Percentiles rank a stretch among this genome's conserved stretches.
Evolutionary conservation across 2,113 vertebrate species (phyloP).

Genomic region (Eonycteris spelaea): DNA sequence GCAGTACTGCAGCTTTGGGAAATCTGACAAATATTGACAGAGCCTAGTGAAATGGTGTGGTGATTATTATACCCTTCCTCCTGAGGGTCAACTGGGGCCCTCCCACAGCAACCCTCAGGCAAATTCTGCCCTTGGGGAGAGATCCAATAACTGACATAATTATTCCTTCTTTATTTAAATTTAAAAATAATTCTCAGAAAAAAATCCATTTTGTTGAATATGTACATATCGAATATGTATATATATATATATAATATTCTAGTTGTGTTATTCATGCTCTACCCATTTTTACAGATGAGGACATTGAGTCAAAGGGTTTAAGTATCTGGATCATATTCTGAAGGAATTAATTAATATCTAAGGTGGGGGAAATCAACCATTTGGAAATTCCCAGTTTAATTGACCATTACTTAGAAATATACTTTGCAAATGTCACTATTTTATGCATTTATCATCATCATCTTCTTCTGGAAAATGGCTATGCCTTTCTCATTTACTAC

Average conservation of each 20-base stretch:
- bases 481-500: neutral
- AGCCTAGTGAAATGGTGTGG: neutral
- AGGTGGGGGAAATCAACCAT: neutral
- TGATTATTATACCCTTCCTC: conserved; percentile 43
- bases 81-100: neutral
- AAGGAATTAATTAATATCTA: conserved; percentile 12
- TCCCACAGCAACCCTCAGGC: neutral
- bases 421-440: neutral
- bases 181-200: conserved; percentile 24
- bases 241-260: too few relatives aligned
- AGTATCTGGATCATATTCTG: neutral
- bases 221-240: neutral
- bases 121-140: conserved; percentile 24
- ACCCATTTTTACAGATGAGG: neutral
- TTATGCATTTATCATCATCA: neutral
- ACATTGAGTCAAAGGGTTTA: neutral
- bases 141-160: neutral
- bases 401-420: neutral
- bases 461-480: neutral
- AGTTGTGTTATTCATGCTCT: neutral
- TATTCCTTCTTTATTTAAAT: neutral
- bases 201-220: neutral
- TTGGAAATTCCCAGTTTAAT: neutral
- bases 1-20: conserved; percentile 45
- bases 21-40: conserved; percentile 60